Evolutionary conservation across 2,888 invertebrate species (phyloP).

Genomic region (Tetragonisca angustula): DNA sequence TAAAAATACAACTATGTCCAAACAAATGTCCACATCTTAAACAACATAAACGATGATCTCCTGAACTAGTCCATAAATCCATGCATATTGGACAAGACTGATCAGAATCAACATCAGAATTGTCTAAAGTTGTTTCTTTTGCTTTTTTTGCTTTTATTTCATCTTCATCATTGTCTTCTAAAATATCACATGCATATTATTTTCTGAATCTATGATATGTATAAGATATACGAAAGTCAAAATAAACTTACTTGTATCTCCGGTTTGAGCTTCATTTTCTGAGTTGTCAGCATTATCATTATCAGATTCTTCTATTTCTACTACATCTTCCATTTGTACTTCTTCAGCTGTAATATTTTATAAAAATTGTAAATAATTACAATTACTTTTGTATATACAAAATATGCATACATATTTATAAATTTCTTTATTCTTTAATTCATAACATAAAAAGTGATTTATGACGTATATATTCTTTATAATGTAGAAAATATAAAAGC

Average conservation of each 20-base stretch:
- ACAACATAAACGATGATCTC: conserved; percentile 93
- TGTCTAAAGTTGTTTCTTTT: conserved; percentile 58
- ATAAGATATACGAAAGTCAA: not conserved
- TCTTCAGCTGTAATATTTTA: conserved; percentile 33
- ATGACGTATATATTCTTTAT: not conserved
- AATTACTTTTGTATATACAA: not conserved
- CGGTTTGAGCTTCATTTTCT: conserved; percentile 7
- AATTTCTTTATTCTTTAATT: not conserved
- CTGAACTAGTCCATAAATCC: conserved; percentile 94
- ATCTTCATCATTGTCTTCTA: conserved; percentile 35
- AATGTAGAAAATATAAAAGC: not conserved
- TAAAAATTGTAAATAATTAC: not conserved
- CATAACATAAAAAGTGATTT: conserved; percentile 7
- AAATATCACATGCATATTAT: not conserved
- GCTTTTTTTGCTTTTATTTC: conserved; percentile 30
- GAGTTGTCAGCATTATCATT: conserved; percentile 28
- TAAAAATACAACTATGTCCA: conserved; percentile 91
- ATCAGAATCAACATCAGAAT: conserved; percentile 85
- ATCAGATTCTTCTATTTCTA: conserved; percentile 33
- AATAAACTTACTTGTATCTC: conserved; percentile 26
- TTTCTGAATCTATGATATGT: not conserved
- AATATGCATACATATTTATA: not conserved
- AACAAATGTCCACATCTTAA: conserved; percentile 97
- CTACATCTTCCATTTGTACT: conserved; percentile 40
- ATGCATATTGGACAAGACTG: conserved; percentile 94